phyloP scores from a whole-genome alignment of 2,888 invertebrate genomes.

The Diarsia mendica region DNA sequence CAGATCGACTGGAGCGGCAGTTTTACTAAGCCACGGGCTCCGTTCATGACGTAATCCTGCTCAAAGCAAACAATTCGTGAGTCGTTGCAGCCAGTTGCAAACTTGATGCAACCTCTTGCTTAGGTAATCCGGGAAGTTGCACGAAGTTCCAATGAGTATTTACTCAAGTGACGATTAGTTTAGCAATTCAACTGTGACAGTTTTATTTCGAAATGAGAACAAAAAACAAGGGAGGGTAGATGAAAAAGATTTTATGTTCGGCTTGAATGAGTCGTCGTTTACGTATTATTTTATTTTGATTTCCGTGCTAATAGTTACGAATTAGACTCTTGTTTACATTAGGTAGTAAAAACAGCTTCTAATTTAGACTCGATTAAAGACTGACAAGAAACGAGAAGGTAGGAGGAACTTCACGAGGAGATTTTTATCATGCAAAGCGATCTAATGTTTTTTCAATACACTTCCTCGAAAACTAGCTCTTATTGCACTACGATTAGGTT shows the following conservation, averaged over 20 bases:
- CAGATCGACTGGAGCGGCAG: too few relatives aligned
- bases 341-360: neutral
- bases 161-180: slow-evolving; percentile 45
- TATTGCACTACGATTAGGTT: too few relatives aligned
- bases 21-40: too few relatives aligned
- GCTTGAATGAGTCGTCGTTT: neutral
- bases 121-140: slow-evolving; percentile 41
- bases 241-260: slow-evolving; percentile 22
- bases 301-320: slow-evolving; percentile 1
- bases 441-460: too few relatives aligned
- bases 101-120: slow-evolving; percentile 61
- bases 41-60: slow-evolving; percentile 34
- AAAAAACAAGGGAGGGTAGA: slow-evolving; percentile 4
- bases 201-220: slow-evolving; percentile 43
- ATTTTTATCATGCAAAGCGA: neutral
- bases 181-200: slow-evolving; percentile 41
- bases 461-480: too few relatives aligned
- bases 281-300: slow-evolving; percentile 7
- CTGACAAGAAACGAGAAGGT: neutral
- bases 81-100: slow-evolving; percentile 41
- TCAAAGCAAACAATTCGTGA: slow-evolving; percentile 43
- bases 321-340: slow-evolving; percentile 5
- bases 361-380: neutral
- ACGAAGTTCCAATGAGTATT: slow-evolving; percentile 48
- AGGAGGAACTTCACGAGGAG: neutral